A percentile compares a stretch with the other conserved stretches of the same genome.
These are phyloP conservation scores for Petrocephalus schoutedeni DNA, from an alignment of 2,797 vertebrate species.

Conservation along the genomic window DNA sequence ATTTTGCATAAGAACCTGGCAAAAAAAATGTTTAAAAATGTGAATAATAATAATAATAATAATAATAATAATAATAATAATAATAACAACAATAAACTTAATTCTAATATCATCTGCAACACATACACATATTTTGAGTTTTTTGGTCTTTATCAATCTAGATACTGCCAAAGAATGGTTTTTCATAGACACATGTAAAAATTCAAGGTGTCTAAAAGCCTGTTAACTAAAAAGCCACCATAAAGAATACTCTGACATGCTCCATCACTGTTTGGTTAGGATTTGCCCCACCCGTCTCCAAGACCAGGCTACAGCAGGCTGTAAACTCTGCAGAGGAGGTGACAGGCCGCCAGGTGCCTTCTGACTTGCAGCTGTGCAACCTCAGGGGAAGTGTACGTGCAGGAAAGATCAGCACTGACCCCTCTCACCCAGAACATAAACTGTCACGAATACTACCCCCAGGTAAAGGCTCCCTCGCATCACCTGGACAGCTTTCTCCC, in stretches of 20 bases:
- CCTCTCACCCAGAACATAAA: background rate
- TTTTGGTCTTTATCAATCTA: background rate
- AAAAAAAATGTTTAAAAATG: conserved; percentile 4
- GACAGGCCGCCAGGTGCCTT: background rate
- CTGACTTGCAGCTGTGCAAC: background rate
- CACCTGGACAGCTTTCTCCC: background rate
- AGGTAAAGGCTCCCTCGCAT: background rate
- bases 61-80: background rate
- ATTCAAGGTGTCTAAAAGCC: background rate
- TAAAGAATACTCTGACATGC: background rate
- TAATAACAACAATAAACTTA: background rate
- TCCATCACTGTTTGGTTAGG: background rate
- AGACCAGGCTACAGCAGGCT: background rate
- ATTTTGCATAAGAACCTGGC: background rate
- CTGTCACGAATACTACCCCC: background rate
- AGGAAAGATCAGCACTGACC: background rate
- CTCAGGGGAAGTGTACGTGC: background rate
- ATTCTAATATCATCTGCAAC: background rate
- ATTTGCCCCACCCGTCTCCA: background rate
- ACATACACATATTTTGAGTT: background rate
- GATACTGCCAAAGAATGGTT: background rate
- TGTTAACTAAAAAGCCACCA: background rate
- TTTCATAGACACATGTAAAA: background rate
- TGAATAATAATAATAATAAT: background rate
- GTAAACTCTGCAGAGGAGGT: background rate